These are phyloP conservation scores for Seladonia tumulorum DNA, from an alignment of 2,888 invertebrate species.

Conservation along the genomic window DNA sequence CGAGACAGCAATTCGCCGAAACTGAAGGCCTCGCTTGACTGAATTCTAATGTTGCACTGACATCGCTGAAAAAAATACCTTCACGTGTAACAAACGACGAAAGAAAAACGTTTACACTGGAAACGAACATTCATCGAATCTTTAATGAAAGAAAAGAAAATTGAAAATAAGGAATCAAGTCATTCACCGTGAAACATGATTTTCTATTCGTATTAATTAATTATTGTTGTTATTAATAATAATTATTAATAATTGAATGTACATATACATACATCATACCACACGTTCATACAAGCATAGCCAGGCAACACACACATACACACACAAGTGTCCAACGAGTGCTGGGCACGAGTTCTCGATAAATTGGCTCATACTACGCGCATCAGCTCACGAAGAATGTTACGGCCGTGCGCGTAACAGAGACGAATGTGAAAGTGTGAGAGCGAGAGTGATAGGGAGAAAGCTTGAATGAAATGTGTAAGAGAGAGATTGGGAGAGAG, in stretches of 20 bases:
- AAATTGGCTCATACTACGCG: conserved; percentile 68
- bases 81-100: conserved; percentile 59
- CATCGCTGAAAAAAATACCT: conserved; percentile 57
- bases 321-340: conserved; percentile 53
- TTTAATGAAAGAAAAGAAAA: conserved; percentile 54
- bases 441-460: conserved; percentile 47
- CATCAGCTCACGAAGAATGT: conserved; percentile 67
- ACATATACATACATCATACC: conserved; percentile 83
- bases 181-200: conserved; percentile 82
- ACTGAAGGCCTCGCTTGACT: conserved; percentile 65
- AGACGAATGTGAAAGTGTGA: conserved; percentile 65
- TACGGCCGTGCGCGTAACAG: conserved; percentile 67
- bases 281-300: conserved; percentile 76
- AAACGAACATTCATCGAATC: conserved; percentile 76
- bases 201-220: conserved; percentile 83
- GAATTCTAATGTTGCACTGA: conserved; percentile 62
- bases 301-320: conserved; percentile 77
- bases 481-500: conserved; percentile 32
- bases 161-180: conserved; percentile 72
- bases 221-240: conserved; percentile 84
- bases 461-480: conserved; percentile 75
- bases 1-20: conserved; percentile 62
- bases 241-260: conserved; percentile 84
- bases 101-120: conserved; percentile 65
- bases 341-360: conserved; percentile 62